These are phyloP conservation scores for Forbesichthys agassizii DNA, from an alignment of 2,113 vertebrate genomes.

Conservation along the genomic window DNA sequence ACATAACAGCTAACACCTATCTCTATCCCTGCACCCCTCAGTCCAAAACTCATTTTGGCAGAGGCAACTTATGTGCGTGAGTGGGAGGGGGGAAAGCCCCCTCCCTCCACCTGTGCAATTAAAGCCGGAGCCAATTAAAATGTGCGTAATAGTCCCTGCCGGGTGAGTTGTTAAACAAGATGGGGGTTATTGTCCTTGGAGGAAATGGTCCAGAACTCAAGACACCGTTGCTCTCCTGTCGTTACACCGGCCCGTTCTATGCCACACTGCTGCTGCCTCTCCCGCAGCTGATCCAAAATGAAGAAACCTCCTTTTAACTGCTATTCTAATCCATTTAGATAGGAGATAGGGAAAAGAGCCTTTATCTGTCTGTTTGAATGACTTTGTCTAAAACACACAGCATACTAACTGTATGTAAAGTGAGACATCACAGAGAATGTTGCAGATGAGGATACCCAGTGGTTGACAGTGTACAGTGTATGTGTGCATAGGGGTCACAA, in stretches of 20 bases:
- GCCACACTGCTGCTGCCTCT: constrained; percentile 21
- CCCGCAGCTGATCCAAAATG: constrained; percentile 19
- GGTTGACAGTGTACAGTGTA: neutral
- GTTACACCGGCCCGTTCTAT: constrained; percentile 57
- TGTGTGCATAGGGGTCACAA: neutral
- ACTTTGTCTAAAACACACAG: neutral
- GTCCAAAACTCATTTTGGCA: constrained; percentile 47
- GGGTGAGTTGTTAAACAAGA: constrained; percentile 89
- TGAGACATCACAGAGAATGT: neutral
- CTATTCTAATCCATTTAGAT: neutral
- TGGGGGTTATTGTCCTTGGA: constrained; percentile 88
- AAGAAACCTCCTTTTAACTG: neutral
- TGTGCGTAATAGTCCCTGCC: constrained; percentile 83
- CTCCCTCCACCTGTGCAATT: constrained; percentile 82
- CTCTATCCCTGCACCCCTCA: neutral
- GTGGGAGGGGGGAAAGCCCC: constrained; percentile 53
- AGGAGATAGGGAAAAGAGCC: neutral
- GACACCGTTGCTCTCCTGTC: constrained; percentile 68
- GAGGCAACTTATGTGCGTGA: constrained; percentile 55
- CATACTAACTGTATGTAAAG: neutral
- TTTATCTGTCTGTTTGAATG: neutral
- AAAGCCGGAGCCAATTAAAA: constrained; percentile 88
- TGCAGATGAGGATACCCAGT: neutral
- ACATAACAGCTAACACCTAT: neutral
- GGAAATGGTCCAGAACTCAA: constrained; percentile 84